Evolutionary conservation across 1,140 invertebrate species (phyloP).

Genomic region (Protaetia brevitarsis): DNA sequence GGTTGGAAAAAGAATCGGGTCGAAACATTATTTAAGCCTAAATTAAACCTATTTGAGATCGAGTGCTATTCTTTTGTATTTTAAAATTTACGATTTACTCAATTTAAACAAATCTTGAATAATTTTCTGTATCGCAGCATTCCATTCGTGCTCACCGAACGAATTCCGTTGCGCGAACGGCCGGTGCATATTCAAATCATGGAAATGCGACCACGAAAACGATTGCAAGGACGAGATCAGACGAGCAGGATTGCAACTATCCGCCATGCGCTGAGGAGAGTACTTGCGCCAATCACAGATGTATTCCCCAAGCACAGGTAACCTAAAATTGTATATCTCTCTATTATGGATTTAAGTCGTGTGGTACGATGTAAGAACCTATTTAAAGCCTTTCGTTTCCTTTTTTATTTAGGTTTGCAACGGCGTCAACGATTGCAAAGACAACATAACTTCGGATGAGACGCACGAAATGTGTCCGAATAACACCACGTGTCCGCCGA

Average conservation of each 20-base stretch:
- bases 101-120: not conserved
- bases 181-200: conserved; percentile 90
- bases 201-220: conserved; percentile 94
- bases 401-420: conserved; percentile 75
- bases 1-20: too few species aligned
- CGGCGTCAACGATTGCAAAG: conserved; percentile 92
- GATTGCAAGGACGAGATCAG: conserved; percentile 91
- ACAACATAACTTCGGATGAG: conserved; percentile 88
- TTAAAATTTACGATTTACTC: not conserved
- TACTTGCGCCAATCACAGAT: conserved; percentile 91
- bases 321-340: too few species aligned
- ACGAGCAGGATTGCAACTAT: conserved; percentile 89
- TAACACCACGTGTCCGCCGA: conserved; percentile 80
- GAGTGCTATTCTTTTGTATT: too few species aligned
- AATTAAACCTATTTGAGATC: too few species aligned
- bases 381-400: too few species aligned
- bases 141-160: conserved; percentile 87
- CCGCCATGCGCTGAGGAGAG: conserved; percentile 85
- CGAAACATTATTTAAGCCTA: too few species aligned
- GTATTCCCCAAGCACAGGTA: conserved; percentile 77
- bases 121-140: conserved; percentile 56
- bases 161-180: conserved; percentile 95
- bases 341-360: too few species aligned
- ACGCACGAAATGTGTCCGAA: conserved; percentile 80
- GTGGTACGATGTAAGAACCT: too few species aligned